Base-by-base conservation (phyloP, 1,140 invertebrate genomes). In the Heliothis subflexa region DNA sequence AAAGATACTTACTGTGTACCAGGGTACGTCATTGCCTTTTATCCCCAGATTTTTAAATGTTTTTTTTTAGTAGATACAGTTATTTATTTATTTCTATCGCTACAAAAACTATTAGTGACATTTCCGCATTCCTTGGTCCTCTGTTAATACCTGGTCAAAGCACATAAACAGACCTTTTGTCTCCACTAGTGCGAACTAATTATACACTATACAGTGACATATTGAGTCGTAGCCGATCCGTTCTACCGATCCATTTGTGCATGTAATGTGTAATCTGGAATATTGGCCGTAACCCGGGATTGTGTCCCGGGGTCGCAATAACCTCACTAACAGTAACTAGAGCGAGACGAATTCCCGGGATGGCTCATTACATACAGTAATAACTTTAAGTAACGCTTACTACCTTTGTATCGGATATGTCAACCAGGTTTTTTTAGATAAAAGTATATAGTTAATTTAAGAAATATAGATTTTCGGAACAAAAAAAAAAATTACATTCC, bases 331-430 rank as follows among this genome's bases (percentile, higher is more conserved):
- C 33, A 40, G 49, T n/a, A 72, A 72, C 52, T 72, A 52, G 50
- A 72, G 49, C 68, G 52, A 72, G 52, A 72, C 50, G 50, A 72
- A 72, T 55, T 33, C 50, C 68, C 52, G 52, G 68, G 49, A 72
- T 72, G 68, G 68, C 68, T 72, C 68, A 72, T 72, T 72, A 72
- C 49, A 50, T 55, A 72, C 28, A 72, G 68, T 55, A 55, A 72
- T 72, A 72, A 72, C 68, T 57, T 52, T 21, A 50, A 54, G 40
- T 64, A 55, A 54, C 33, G 25, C 50, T 71, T 55, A 72, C 50
- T 55, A 18, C 52, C 21, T 5, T 72, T 55, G 49, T 54, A 50
- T 54, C 25, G 68, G 13, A 21, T 25, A 45, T 18, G 64, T 49
- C 4, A 50, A 40, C 33, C 5, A 68, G 14, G 16, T 47, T 47